These are phyloP conservation scores for Spilarctia lutea DNA, from an alignment of 2,888 invertebrate species.

Conservation along the genomic window DNA sequence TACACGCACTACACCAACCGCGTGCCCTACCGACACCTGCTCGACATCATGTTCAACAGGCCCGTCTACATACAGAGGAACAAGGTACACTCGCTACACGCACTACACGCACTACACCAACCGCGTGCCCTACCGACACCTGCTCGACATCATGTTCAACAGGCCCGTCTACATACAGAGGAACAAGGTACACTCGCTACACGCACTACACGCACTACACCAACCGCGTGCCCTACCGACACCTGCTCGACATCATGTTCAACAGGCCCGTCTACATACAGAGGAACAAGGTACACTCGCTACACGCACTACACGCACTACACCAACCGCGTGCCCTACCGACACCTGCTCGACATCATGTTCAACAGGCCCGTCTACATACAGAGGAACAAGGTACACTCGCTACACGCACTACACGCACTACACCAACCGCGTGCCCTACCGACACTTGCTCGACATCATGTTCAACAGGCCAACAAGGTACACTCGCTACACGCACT, in stretches of 20 bases:
- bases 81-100: conserved; percentile 86
- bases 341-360: conserved; percentile 91
- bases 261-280: too few relatives aligned
- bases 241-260: conserved; percentile 92
- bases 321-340: conserved; percentile 88
- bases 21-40: conserved; percentile 89
- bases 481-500: conserved; percentile 95
- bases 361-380: conserved; percentile 94
- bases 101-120: conserved; percentile 61
- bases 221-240: conserved; percentile 90
- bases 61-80: conserved; percentile 88
- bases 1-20: conserved; percentile 93
- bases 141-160: conserved; percentile 93
- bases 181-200: conserved; percentile 92
- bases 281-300: conserved; percentile 87
- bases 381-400: conserved; percentile 88
- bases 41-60: conserved; percentile 93
- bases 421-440: conserved; percentile 91
- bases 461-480: conserved; percentile 90
- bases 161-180: conserved; percentile 92
- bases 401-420: conserved; percentile 91
- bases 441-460: conserved; percentile 91
- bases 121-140: conserved; percentile 91
- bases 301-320: too few relatives aligned
- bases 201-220: conserved; percentile 95